Evolutionary conservation across 2,797 vertebrate species (phyloP).

Genomic region (Pogoniulus pusillus): DNA sequence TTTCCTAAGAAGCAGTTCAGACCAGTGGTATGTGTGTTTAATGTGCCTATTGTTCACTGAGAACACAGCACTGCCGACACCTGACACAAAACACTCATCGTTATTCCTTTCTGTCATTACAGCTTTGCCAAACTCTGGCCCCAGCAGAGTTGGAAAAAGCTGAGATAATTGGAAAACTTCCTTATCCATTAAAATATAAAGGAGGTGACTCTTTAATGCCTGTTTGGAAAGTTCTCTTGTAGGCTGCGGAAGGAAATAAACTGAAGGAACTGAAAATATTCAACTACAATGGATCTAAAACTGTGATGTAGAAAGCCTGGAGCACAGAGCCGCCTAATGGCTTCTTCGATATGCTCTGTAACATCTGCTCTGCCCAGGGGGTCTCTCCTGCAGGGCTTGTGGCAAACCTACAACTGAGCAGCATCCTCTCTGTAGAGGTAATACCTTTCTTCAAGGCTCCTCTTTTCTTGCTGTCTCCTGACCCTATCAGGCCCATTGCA

Average conservation of each 20-base stretch:
- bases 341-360: background rate
- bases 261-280: background rate
- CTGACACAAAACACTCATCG: background rate
- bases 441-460: background rate
- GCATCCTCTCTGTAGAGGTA: background rate
- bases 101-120: background rate
- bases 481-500: background rate
- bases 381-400: background rate
- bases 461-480: background rate
- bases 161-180: background rate
- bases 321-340: background rate
- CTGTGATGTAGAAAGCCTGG: background rate
- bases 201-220: background rate
- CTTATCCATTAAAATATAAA: background rate
- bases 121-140: background rate
- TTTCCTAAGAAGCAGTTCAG: background rate
- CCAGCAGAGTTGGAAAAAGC: background rate
- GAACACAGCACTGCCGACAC: background rate
- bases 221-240: background rate
- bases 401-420: background rate
- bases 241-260: background rate
- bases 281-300: background rate
- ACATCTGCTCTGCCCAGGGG: background rate
- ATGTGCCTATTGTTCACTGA: background rate
- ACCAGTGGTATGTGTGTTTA: rapidly evolving